These are phyloP conservation scores for Pherbina coryleti DNA, from an alignment of 2,888 invertebrate species.

Conservation along the genomic window DNA sequence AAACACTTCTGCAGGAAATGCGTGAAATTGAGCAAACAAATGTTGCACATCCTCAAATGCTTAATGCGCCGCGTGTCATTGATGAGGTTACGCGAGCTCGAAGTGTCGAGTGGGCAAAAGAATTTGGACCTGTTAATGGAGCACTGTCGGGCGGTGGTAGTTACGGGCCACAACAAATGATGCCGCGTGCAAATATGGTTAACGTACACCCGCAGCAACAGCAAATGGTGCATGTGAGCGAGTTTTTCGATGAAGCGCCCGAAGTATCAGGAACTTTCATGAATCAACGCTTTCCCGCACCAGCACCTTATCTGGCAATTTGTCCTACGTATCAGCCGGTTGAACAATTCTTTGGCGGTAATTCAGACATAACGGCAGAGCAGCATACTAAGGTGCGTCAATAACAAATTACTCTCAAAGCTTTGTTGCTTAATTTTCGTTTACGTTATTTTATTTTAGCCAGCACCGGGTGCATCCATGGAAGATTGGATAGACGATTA, in stretches of 20 bases:
- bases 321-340: conserved; percentile 51
- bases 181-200: conserved; percentile 50
- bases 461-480: conserved; percentile 50
- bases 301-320: conserved; percentile 50
- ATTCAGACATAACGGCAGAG: conserved; percentile 32
- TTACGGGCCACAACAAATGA: conserved; percentile 37
- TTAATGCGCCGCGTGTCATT: conserved; percentile 59
- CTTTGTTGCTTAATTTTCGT: no score
- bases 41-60: conserved; percentile 47
- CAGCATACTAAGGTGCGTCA: conserved; percentile 45
- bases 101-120: conserved; percentile 79
- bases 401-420: background rate
- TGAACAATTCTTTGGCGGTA: conserved; percentile 36
- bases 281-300: background rate
- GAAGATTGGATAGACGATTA: conserved; percentile 70
- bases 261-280: background rate
- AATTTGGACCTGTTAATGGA: conserved; percentile 70
- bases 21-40: conserved; percentile 74
- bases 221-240: conserved; percentile 58
- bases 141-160: background rate
- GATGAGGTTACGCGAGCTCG: conserved; percentile 64
- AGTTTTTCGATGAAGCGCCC: conserved; percentile 62
- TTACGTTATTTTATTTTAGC: conserved; percentile 46
- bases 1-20: conserved; percentile 86
- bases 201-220: conserved; percentile 60